Base-by-base conservation (phyloP, 92 coral and sea anemone genomes). In the Heteractis magnifica region DNA sequence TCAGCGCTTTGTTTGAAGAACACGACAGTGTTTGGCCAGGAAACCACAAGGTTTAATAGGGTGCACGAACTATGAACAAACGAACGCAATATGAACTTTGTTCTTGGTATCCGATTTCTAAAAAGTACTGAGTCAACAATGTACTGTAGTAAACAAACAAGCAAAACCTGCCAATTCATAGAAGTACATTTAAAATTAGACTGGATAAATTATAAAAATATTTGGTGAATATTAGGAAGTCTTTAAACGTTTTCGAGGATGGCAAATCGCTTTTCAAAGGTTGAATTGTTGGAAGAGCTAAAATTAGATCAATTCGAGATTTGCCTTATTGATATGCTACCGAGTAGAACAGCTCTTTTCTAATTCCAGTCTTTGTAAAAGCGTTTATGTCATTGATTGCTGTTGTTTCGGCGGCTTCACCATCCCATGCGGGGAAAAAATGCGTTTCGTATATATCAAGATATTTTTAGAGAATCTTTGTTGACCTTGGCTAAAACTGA, bases 371-470 rank as follows among this genome's bases (percentile, higher is more conserved):
- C 23, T 8, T 20, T 6, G 49, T 34, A 34, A 68, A 48, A 68
- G 15, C 49, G 14, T 10, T 68, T 68, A 5, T 26, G 73, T 68
- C 14, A 4, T 68, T 6, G 1, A 34, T n/a, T 9, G 15, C 49
- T 23, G 73, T n/a, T 23, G 73, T 68, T 68, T 68, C 14, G 9
- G 23, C 15, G 73, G 49, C 14, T 21, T 68, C 2, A 26, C 2
- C 15, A 52, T 60, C 84, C 84, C 84, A 68, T 70, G 84, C 84
- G 70, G 84, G 84, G 84, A 56, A 81, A 81, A 81, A 81, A 81
- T 81, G 84, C 84, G 62, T 12, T 26, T 5, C 0, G 44, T 59
- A 18, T 6, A 18, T 16, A 62, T 62, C 26, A 16, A 62, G 70
- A 1, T 62, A 62, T 16, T 62, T 62, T 6, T 19, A 62, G 70